phyloP scores from a whole-genome alignment of 2,888 invertebrate genomes.

The Onthophagus sagittarius region DNA sequence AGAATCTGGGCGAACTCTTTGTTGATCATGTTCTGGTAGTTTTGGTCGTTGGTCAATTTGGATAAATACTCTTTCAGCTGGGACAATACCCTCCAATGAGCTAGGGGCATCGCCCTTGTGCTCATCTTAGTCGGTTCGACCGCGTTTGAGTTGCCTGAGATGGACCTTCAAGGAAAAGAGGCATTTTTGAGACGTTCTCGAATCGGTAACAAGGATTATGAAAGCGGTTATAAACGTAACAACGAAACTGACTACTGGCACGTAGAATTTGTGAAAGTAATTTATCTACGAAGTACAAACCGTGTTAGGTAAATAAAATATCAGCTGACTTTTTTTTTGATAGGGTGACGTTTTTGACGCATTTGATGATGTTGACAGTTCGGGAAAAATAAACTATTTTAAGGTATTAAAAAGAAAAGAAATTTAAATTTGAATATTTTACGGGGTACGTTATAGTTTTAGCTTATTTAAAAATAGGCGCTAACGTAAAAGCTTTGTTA shows the following conservation, averaged over 20 bases:
- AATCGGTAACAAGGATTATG: not conserved
- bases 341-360: not conserved
- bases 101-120: constrained; percentile 36
- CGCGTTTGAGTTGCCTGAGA: constrained; percentile 31
- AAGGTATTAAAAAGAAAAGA: no score
- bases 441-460: not conserved
- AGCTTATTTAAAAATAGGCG: not conserved
- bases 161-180: constrained; percentile 20
- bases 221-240: not conserved
- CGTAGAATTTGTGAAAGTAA: not conserved
- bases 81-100: constrained; percentile 50
- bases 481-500: not conserved
- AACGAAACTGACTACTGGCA: not conserved
- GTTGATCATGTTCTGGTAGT: constrained; percentile 47
- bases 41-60: constrained; percentile 48
- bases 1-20: constrained; percentile 53
- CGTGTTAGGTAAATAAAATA: constrained; percentile 2
- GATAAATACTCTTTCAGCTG: constrained; percentile 50
- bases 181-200: no score
- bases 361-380: not conserved
- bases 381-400: no score
- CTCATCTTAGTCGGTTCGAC: constrained; percentile 41
- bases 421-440: not conserved
- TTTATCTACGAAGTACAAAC: not conserved
- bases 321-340: constrained; percentile 5